Base-by-base conservation (phyloP, 2,797 vertebrate genomes). In the Anomalospiza imberbis region DNA sequence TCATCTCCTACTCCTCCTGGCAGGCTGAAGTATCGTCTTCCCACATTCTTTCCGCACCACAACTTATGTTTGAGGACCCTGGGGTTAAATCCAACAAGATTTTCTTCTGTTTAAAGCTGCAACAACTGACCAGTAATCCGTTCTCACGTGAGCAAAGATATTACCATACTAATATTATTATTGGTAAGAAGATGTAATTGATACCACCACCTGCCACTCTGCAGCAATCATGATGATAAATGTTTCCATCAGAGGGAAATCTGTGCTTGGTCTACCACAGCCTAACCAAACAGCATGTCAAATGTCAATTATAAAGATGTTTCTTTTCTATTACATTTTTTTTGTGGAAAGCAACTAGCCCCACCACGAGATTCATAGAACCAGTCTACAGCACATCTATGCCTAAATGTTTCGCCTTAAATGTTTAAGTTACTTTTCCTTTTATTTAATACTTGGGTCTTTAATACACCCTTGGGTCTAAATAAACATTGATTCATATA, bases 161-260 rank as follows among this genome's bases (percentile, higher is more conserved):
- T 98, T 97, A 97, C 97, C 97, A 98, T 97, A 97, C 97, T 98
- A 97, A 98, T 98, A 98, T 98, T 98, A 98, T 98, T 98, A 98
- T 98, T 98, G 97, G 97, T 98, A 97, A 97, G 97, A 97, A 96
- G 97, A 97, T 97, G 97, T 98, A 98, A 97, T 98, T 98, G 98
- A 98, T 98, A 98, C 97, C 97, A 97, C 97, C 97, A 98, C 97
- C 98, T 98, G 98, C 98, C 98, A 98, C 97, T 98, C 97, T 77
- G 95, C 84, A 96, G 95, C 97, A 97, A 97, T 98, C 98, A 98
- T 91, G 92, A 97, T 98, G 98, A 98, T 98, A 98, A 98, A 98
- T 98, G 98, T 97, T 98, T 97, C 98, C 97, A 98, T 98, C 98
- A 97, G 93, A 97, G 96, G 95, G 95, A 97, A 97, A 97, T 98